Evolutionary conservation across 2,113 vertebrate species (phyloP).

Genomic region (Anolis sagrei): DNA sequence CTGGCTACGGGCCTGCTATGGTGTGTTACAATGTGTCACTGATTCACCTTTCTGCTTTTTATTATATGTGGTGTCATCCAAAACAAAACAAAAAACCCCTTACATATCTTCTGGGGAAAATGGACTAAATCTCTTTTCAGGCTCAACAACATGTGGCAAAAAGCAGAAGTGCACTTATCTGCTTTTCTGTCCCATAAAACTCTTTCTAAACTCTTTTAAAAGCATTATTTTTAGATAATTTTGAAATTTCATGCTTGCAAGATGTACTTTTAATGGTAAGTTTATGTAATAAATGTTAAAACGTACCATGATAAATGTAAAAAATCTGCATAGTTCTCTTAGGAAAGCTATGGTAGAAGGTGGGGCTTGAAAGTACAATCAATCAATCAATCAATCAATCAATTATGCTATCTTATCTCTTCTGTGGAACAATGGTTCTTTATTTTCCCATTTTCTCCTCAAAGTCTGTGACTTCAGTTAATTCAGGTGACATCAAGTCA

Average conservation of each 20-base stretch:
- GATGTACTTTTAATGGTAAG: not conserved
- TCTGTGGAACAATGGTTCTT: no score
- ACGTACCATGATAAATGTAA: not conserved
- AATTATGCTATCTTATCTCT: no score
- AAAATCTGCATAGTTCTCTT: not conserved
- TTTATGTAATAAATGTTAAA: not conserved
- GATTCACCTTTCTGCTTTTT: not conserved
- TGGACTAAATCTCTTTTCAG: not conserved
- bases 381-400: no score
- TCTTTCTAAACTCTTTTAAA: no score
- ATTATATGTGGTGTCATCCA: not conserved
- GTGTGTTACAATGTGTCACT: conserved; percentile 10
- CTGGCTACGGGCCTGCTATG: no score
- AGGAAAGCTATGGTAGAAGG: no score
- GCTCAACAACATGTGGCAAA: not conserved
- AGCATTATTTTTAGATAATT: not conserved
- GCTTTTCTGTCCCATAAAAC: not conserved
- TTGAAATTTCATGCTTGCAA: not conserved
- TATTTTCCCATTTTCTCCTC: no score
- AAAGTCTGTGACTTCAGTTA: no score
- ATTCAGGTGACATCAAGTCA: no score
- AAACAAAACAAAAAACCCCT: not conserved
- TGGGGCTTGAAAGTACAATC: no score
- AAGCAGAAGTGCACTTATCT: not conserved
- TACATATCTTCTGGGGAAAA: not conserved